Base-by-base conservation (phyloP, 2,797 vertebrate genomes). In the Halcyon smyrnensis region DNA sequence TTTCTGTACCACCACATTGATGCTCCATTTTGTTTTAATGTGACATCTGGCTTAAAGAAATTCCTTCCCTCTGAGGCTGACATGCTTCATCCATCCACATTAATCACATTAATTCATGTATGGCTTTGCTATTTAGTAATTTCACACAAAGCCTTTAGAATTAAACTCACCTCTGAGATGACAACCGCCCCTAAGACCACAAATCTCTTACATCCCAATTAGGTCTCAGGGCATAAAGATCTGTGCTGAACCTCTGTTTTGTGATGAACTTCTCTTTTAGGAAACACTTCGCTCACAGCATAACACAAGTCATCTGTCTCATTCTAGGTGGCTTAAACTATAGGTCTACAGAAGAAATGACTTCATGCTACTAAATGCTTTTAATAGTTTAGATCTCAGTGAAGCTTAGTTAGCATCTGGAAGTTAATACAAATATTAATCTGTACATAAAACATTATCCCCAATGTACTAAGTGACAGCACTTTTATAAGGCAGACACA, bases 371-470 rank as follows among this genome's bases (percentile, higher is more conserved):
- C 74, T 97, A 93, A 96, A 91, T 91, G 77, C 39, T 97, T 90
- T 75, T 65, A 75, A 90, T 89, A 95, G 89, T 87, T 97, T 91
- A 89, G 63, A 94, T 92, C 80, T 92, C 95, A 82, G 91, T 93
- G 84, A 95, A 95, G 87, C 89, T 91, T 85, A 93, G 71, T 79
- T 79, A 95, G 71, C 68, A 94, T 93, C 70, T 87, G 59, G 39
- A 95, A 89, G 65, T 93, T 76, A 93, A 93, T 92, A 94, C 69
- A 95, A 97, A 94, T 96, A 95, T 94, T 87, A 59, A 70, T 88
- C 41, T 85, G 92, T 97, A 97, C 79, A 89, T 89, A 97, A 96
- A 93, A 92, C 78, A 76, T 96, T 97, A 94, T 97, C 93, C 92
- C 77, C 89, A 97, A 96, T 86, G 95, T 93, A 95, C 67, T 83